Evolutionary conservation across 2,113 vertebrate species (phyloP).

Genomic region (Craseonycteris thonglongyai): DNA sequence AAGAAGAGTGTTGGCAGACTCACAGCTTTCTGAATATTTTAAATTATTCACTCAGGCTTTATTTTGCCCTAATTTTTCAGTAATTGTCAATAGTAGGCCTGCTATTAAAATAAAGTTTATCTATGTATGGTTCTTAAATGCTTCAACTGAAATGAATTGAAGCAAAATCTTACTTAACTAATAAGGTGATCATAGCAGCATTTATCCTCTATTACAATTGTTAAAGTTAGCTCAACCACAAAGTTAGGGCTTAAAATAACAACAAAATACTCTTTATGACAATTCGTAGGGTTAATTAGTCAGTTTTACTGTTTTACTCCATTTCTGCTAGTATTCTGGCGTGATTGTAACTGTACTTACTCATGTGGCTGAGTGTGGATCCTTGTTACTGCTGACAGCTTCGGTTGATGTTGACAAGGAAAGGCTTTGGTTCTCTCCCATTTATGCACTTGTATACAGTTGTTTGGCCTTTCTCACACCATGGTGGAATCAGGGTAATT

Average conservation of each 20-base stretch:
- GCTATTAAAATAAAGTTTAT: neutral
- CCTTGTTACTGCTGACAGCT: neutral
- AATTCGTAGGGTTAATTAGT: neutral
- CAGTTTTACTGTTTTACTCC: neutral
- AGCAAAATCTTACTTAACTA: neutral
- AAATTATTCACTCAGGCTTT: neutral
- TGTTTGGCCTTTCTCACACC: neutral
- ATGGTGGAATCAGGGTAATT: neutral
- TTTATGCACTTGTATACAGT: fast-evolving
- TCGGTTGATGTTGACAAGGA: neutral
- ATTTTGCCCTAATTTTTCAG: neutral
- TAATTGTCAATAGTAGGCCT: neutral
- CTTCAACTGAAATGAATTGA: neutral
- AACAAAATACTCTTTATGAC: neutral
- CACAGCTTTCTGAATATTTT: neutral
- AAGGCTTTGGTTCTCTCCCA: neutral
- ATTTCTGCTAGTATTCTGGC: neutral
- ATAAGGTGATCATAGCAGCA: neutral
- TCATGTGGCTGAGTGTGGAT: neutral
- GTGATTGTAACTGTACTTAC: neutral
- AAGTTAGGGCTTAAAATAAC: neutral
- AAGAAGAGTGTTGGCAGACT: neutral
- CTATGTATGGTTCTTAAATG: neutral
- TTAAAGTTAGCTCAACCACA: neutral
- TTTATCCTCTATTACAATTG: neutral